These are phyloP conservation scores for Drosophila pruinosa DNA, from an alignment of 1,140 invertebrate genomes.

Conservation along the genomic window DNA sequence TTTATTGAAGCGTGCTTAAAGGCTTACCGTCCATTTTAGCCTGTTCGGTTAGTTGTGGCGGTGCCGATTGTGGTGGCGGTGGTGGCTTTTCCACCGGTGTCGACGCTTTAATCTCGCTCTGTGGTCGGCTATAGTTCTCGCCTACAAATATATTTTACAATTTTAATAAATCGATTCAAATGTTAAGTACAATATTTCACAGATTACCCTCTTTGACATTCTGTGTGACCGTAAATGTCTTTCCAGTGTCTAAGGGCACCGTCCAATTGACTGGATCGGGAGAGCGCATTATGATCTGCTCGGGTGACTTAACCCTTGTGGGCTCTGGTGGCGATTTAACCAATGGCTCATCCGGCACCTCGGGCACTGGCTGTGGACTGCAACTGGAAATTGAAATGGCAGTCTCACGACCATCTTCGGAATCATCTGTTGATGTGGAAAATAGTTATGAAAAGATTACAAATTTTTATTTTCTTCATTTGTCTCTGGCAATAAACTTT, in stretches of 20 bases:
- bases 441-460: conserved; percentile 49
- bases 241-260: conserved; percentile 95
- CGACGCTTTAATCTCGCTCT: conserved; percentile 88
- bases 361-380: conserved; percentile 81
- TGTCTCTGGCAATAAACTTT: conserved; percentile 18
- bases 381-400: conserved; percentile 81
- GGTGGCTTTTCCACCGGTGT: conserved; percentile 86
- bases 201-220: conserved; percentile 94
- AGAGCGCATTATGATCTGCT: conserved; percentile 94
- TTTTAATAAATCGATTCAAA: not conserved
- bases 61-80: conserved; percentile 87
- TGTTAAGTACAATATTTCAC: conserved; percentile 82
- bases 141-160: conserved; percentile 37
- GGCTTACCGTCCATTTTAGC: conserved; percentile 82
- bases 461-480: conserved; percentile 5
- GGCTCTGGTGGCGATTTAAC: conserved; percentile 95
- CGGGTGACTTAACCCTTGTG: conserved; percentile 95
- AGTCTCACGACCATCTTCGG: conserved; percentile 77
- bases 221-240: conserved; percentile 95
- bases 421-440: conserved; percentile 72
- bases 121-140: conserved; percentile 85
- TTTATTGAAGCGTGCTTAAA: conserved; percentile 82
- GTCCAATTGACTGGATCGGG: conserved; percentile 97
- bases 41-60: conserved; percentile 86
- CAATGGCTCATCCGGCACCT: conserved; percentile 86